These are phyloP conservation scores for Okapia johnstoni DNA, from an alignment of 2,113 vertebrate species.

Conservation along the genomic window DNA sequence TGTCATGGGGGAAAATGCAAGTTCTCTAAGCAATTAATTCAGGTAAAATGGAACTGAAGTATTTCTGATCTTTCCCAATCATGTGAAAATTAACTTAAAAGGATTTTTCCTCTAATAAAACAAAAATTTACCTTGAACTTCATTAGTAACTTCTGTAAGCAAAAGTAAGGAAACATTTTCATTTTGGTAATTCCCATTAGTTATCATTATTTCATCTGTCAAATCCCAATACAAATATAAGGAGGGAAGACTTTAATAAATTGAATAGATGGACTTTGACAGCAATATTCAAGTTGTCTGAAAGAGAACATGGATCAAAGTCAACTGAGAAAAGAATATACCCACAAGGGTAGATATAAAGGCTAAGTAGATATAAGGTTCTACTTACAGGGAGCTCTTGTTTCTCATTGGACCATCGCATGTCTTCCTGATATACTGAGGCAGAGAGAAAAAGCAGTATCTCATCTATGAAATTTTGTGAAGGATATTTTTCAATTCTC, in stretches of 20 bases:
- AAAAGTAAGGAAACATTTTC: background rate
- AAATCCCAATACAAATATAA: background rate
- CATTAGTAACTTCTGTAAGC: background rate
- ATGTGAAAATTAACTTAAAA: background rate
- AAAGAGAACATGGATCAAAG: background rate
- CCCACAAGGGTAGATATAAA: background rate
- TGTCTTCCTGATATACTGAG: background rate
- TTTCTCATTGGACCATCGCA: background rate
- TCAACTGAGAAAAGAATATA: background rate
- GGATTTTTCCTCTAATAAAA: background rate
- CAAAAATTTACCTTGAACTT: constrained; percentile 18
- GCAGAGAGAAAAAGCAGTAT: background rate
- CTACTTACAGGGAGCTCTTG: background rate
- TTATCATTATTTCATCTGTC: background rate
- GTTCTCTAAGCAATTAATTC: constrained; percentile 30
- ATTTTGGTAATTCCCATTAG: background rate
- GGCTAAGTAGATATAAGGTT: too few species aligned
- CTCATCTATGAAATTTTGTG: background rate
- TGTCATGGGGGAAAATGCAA: background rate
- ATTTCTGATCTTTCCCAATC: background rate
- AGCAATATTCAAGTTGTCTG: background rate
- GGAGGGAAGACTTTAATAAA: background rate
- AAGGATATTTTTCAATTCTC: background rate
- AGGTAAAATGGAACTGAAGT: constrained; percentile 10
- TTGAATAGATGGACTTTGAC: background rate